Conservation (phyloP, 2,888 invertebrate genomes). For the Heliconius ismenius region DNA sequence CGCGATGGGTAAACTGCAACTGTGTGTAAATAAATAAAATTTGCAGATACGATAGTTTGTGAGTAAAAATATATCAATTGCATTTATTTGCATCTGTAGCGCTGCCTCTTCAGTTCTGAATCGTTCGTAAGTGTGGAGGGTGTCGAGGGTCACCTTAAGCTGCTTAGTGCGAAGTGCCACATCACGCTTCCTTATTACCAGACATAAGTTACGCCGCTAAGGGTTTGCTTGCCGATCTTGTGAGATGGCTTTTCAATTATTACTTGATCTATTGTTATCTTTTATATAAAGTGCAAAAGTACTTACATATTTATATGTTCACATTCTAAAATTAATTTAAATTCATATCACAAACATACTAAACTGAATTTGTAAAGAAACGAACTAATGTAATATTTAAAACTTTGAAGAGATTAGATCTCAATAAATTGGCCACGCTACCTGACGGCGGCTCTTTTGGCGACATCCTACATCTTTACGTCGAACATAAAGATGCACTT, state of each 20-base stretch:
- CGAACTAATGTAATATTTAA: not conserved
- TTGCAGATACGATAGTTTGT: not conserved
- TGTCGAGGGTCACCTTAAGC: slow-evolving; percentile 2
- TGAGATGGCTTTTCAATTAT: not conserved
- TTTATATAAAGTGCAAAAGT: too few relatives aligned
- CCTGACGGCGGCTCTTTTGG: not conserved
- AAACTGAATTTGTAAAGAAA: not conserved
- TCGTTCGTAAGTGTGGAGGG: not conserved
- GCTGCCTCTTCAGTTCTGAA: not conserved
- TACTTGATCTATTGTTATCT: not conserved
- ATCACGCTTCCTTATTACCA: slow-evolving; percentile 14
- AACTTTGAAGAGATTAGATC: not conserved
- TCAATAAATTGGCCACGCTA: too few relatives aligned
- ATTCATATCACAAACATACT: not conserved
- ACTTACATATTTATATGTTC: too few relatives aligned
- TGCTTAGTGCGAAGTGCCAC: not conserved
- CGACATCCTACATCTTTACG: not conserved
- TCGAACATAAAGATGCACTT: not conserved
- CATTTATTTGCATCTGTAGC: not conserved
- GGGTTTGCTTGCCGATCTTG: not conserved
- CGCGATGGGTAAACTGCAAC: not conserved
- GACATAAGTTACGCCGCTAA: not conserved
- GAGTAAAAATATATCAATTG: not conserved
- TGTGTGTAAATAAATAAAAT: not conserved
- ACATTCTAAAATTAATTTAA: too few relatives aligned